Percentiles rank a stretch among this genome's conserved stretches.
These are phyloP conservation scores for Leiothrix lutea DNA, from an alignment of 2,113 vertebrate species.

Conservation along the genomic window DNA sequence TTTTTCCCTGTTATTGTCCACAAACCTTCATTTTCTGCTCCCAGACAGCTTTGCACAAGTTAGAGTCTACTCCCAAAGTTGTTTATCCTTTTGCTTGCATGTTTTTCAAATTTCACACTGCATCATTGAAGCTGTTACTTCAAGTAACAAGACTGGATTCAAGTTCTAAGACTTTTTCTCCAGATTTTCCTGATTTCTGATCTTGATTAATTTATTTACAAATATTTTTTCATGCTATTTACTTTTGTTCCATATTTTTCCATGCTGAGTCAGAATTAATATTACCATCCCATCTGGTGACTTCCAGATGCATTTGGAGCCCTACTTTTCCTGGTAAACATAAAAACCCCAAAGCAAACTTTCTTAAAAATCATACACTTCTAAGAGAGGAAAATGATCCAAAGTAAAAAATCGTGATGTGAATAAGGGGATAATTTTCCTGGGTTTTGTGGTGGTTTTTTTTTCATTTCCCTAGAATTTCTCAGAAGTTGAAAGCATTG, in stretches of 20 bases:
- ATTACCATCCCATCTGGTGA: not conserved
- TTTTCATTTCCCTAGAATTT: not conserved
- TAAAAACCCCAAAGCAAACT: not conserved
- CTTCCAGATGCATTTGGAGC: not conserved
- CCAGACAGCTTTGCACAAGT: not conserved
- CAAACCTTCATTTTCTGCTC: not conserved
- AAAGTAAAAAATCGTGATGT: not conserved
- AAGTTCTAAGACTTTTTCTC: not conserved
- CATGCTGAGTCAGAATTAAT: not conserved
- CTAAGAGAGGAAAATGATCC: not conserved
- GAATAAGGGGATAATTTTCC: not conserved
- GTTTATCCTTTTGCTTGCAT: not conserved
- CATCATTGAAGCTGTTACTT: not conserved
- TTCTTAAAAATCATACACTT: not conserved
- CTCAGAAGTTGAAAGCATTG: not conserved
- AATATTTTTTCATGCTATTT: not conserved
- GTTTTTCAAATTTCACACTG: not conserved
- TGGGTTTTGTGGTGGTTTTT: not conserved
- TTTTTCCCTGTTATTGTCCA: not conserved
- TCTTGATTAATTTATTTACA: not conserved
- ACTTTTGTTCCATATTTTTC: not conserved
- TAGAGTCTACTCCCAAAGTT: not conserved
- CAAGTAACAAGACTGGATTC: too few relatives aligned
- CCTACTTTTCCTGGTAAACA: not conserved
- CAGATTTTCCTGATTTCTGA: not conserved